Percentiles rank a stretch among this genome's conserved stretches.
phyloP scores from a whole-genome alignment of 2,113 vertebrate species.

The Stomatorhinus ivindoensis region DNA sequence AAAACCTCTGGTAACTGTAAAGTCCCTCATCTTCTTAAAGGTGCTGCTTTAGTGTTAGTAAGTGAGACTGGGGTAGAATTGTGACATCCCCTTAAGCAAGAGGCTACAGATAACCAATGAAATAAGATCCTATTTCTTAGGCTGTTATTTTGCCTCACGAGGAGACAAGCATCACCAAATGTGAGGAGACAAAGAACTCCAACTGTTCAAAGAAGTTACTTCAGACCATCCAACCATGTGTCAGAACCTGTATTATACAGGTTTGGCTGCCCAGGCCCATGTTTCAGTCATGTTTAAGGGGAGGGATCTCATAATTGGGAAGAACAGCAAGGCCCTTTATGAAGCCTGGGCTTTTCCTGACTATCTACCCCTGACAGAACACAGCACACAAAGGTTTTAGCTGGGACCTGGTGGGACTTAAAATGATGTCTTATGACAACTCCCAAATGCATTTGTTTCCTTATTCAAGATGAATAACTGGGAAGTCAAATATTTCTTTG shows the following conservation, averaged over 20 bases:
- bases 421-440: background rate
- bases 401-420: background rate
- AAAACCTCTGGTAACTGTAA: background rate
- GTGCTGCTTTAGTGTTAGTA: background rate
- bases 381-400: background rate
- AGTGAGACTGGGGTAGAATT: background rate
- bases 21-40: background rate
- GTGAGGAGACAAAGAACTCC: background rate
- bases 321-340: background rate
- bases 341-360: background rate
- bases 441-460: background rate
- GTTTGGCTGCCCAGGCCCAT: background rate
- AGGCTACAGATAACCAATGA: background rate
- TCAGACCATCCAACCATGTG: background rate
- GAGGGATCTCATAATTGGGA: background rate
- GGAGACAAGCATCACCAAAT: background rate
- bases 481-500: background rate
- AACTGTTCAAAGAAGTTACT: background rate
- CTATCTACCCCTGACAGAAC: background rate
- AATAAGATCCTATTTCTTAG: background rate
- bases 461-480: background rate
- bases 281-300: background rate
- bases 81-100: background rate
- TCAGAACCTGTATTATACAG: background rate
- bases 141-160: background rate